phyloP scores from a whole-genome alignment of 2,113 vertebrate species.

The Vulpes ferrilata region DNA sequence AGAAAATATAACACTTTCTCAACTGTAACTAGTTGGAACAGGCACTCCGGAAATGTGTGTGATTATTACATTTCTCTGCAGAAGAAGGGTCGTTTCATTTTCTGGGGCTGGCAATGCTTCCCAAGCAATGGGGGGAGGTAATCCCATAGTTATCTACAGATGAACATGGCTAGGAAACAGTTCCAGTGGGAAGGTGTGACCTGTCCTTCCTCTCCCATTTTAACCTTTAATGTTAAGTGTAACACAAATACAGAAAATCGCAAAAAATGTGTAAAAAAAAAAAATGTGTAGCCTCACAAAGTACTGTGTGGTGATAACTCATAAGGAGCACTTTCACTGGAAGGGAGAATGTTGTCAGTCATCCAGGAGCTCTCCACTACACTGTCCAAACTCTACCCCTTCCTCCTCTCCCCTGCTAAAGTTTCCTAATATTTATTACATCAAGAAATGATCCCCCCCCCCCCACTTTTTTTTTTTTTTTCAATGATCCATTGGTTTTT shows the following conservation, averaged over 20 bases:
- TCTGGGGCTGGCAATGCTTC: not conserved
- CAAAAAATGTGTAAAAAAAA: too few relatives aligned
- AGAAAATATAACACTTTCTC: not conserved
- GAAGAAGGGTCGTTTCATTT: not conserved
- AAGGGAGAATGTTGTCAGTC: not conserved
- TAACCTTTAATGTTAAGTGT: not conserved
- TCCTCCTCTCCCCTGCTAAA: not conserved
- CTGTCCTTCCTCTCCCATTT: not conserved
- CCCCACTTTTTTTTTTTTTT: not conserved
- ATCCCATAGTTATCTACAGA: not conserved
- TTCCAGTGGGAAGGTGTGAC: not conserved
- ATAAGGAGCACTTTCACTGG: not conserved
- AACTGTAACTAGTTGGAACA: not conserved
- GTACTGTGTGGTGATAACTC: not conserved
- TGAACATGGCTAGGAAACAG: not conserved
- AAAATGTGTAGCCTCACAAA: not conserved
- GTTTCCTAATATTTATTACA: not conserved
- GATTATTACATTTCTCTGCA: not conserved
- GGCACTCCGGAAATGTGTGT: not conserved
- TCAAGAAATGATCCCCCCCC: not conserved
- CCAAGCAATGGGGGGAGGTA: not conserved
- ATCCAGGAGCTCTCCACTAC: not conserved
- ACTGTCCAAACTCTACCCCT: not conserved
- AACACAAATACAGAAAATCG: not conserved
- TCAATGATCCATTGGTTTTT: not conserved